phyloP scores from a whole-genome alignment of 1,140 invertebrate species.

The Wiebesia pumilae region DNA sequence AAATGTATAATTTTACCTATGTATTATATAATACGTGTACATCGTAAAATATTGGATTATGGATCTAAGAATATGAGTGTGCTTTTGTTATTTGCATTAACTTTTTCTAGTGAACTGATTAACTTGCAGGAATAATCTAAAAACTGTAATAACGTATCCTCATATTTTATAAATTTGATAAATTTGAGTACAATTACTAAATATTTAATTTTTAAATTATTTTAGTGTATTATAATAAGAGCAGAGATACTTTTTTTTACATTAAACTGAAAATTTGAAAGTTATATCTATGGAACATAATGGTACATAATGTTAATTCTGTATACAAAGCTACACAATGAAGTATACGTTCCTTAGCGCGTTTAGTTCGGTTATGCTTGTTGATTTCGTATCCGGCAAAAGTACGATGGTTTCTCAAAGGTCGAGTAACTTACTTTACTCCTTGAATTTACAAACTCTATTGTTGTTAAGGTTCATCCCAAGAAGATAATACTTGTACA shows the following conservation, averaged over 20 bases:
- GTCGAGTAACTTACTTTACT: slow-evolving; percentile 4
- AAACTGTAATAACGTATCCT: too few species aligned
- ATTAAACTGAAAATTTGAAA: background rate
- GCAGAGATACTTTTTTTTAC: background rate
- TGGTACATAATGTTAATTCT: background rate
- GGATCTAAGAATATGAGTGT: too few species aligned
- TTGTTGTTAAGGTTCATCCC: slow-evolving; percentile 32
- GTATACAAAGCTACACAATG: background rate
- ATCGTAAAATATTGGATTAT: too few species aligned
- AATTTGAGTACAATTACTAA: too few species aligned
- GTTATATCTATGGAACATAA: background rate
- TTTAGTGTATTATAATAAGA: too few species aligned
- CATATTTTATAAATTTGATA: too few species aligned
- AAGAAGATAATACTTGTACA: background rate
- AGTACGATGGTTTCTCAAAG: slow-evolving; percentile 16
- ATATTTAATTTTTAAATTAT: too few species aligned
- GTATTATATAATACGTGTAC: too few species aligned
- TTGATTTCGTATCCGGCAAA: slow-evolving; percentile 31
- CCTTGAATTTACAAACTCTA: slow-evolving; percentile 19
- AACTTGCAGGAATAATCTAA: too few species aligned
- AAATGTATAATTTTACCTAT: too few species aligned
- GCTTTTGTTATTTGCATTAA: too few species aligned
- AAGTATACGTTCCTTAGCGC: background rate
- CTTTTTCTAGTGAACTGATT: too few species aligned
- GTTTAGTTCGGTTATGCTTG: slow-evolving; percentile 36